phyloP scores from a whole-genome alignment of 2,113 vertebrate species.

The Odontesthes bonariensis region DNA sequence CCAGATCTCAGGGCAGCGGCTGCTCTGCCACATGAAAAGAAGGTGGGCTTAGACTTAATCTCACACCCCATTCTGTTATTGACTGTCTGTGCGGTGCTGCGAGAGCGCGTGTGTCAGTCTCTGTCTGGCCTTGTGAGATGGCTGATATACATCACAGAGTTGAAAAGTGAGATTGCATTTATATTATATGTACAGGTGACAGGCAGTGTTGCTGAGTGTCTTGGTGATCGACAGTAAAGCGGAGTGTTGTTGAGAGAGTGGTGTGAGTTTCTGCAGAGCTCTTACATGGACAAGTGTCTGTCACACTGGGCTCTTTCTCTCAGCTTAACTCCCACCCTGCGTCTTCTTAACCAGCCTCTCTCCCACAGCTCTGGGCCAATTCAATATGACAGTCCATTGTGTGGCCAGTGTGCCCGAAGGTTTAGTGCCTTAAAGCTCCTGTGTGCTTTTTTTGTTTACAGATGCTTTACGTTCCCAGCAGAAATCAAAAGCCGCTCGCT shows the following conservation, averaged over 20 bases:
- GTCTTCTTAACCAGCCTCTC: constrained; percentile 70
- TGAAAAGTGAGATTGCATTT: constrained; percentile 71
- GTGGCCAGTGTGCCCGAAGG: constrained; percentile 64
- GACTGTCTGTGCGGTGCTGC: constrained; percentile 76
- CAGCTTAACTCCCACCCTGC: constrained; percentile 72
- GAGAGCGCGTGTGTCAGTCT: constrained; percentile 51
- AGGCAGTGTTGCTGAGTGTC: constrained; percentile 70
- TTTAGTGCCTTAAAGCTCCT: constrained; percentile 68
- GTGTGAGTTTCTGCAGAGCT: constrained; percentile 69
- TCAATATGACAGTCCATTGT: constrained; percentile 71
- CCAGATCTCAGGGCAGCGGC: constrained; percentile 80
- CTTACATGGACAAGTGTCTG: constrained; percentile 79
- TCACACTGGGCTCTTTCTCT: constrained; percentile 63
- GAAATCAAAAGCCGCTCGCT: constrained; percentile 47
- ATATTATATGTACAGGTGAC: constrained; percentile 76
- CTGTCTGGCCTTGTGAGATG: constrained; percentile 62
- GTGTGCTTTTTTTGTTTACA: constrained; percentile 72
- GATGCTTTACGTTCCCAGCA: constrained; percentile 69
- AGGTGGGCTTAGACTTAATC: constrained; percentile 83
- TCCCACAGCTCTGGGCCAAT: constrained; percentile 71
- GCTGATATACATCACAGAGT: constrained; percentile 65
- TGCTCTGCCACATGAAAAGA: constrained; percentile 79
- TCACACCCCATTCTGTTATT: constrained; percentile 79
- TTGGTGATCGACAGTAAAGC: constrained; percentile 74
- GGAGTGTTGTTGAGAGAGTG: constrained; percentile 72